phyloP scores from a whole-genome alignment of 2,888 invertebrate genomes.

The Xanthostigma xanthostigma region DNA sequence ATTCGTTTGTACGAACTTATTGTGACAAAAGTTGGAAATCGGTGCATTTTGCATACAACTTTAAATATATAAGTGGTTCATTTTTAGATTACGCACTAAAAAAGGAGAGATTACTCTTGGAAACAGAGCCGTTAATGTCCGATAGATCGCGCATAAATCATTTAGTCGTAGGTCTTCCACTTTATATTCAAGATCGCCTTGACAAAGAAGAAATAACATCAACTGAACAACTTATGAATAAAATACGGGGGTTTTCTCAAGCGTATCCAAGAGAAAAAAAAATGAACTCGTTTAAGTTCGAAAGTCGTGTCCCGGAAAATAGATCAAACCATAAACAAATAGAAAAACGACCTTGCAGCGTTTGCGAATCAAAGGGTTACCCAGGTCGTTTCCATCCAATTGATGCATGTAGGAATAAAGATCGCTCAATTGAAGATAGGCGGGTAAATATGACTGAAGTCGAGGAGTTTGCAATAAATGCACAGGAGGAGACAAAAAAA shows the following conservation, averaged over 20 bases:
- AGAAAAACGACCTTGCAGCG: too few relatives aligned
- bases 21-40: slow-evolving; percentile 5
- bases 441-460: too few relatives aligned
- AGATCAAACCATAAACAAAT: too few relatives aligned
- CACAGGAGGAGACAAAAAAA: too few relatives aligned
- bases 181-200: slow-evolving; percentile 5
- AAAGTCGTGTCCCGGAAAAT: too few relatives aligned
- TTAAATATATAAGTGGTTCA: slow-evolving; percentile 5
- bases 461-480: too few relatives aligned
- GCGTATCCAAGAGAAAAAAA: background rate
- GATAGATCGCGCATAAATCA: slow-evolving; percentile 4
- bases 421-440: too few relatives aligned
- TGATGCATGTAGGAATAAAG: too few relatives aligned
- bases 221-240: background rate
- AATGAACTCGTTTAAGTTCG: background rate
- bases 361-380: too few relatives aligned
- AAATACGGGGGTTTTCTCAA: background rate
- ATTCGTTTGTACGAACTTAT: slow-evolving; percentile 4
- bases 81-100: slow-evolving; percentile 7
- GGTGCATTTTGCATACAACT: slow-evolving; percentile 3
- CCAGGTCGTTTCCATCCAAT: too few relatives aligned
- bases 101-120: slow-evolving; percentile 5
- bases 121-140: slow-evolving; percentile 4
- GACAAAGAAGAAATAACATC: background rate
- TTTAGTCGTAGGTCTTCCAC: slow-evolving; percentile 5